A percentile compares a stretch with the other conserved stretches of the same genome.
These are phyloP conservation scores for Diadumene lineata DNA, from an alignment of 92 coral and sea anemone species.

Conservation along the genomic window DNA sequence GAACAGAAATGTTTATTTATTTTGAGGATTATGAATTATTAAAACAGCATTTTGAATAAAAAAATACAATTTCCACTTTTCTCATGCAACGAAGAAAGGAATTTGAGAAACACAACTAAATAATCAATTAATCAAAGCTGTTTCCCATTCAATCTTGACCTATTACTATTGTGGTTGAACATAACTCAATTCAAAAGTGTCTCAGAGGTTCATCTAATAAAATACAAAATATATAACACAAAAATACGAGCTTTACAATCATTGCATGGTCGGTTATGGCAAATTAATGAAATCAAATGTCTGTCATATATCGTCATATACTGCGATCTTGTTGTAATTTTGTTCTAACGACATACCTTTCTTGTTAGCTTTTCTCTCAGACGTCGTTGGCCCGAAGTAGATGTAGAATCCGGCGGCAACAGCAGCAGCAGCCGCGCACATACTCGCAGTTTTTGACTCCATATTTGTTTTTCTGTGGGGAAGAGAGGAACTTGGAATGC, in stretches of 20 bases:
- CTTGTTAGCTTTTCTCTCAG: conserved; percentile 41
- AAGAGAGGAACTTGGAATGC: no score
- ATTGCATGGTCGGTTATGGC: no score
- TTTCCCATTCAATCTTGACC: neutral
- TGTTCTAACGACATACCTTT: conserved; percentile 33
- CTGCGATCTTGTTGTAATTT: neutral
- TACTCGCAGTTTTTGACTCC: conserved; percentile 62
- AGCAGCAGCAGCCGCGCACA: conserved; percentile 75
- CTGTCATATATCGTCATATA: neutral
- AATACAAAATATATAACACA: no score
- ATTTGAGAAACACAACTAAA: neutral
- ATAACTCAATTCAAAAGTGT: no score
- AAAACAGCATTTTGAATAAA: neutral
- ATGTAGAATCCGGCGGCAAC: conserved; percentile 79
- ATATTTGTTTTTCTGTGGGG: conserved; percentile 24
- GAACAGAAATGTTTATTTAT: neutral
- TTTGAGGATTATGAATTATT: neutral
- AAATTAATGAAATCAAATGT: neutral
- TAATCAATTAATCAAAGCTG: neutral
- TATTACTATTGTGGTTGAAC: no score
- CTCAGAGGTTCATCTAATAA: no score
- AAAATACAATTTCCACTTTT: neutral
- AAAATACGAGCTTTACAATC: no score
- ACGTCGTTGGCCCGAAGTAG: conserved; percentile 63
- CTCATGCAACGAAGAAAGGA: neutral